Base-by-base conservation (phyloP, 2,888 invertebrate species). In the Orchesella flavescens region DNA sequence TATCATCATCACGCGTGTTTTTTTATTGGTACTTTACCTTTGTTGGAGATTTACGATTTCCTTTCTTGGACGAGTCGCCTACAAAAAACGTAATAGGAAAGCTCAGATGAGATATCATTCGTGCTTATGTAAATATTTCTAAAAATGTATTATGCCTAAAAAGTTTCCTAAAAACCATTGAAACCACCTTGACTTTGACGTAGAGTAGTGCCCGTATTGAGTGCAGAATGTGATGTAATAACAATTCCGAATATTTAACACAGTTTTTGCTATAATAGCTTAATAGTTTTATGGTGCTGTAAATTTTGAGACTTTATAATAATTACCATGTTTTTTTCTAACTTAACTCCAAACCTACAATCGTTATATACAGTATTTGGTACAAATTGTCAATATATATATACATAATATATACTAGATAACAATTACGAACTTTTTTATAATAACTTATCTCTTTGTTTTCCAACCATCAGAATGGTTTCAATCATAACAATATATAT, bases 41-140 rank as follows among this genome's bases (percentile, higher is more conserved):
- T 53, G 76, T 84, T 43, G 87, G 87, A 71, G 88, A 88, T 84
- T 88, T 88, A 68, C 87, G 86, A 53, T 84, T 83, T 83, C 87
- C 86, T 84, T 87, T 87, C 82, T 86, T 85, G 59, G 86, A 74
- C 72, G 87, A 77, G 66, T 86, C 86, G 84, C 88, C 87, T 88
- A 86, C 77, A 87, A 85, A 68, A 80, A 82, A 77, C 46, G 61
- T 10, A 69, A 59, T 43, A 78, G 44, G n/a, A 63, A 68, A 68
- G 23, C 81, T 77, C 68, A 69, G 24, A 49, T 49, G 66, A 53
- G 43, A 76, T 21, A 59, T n/a, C 15, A 24, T 61, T 13, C 61
- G 24, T 61, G 61, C 55, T 53, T 46, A 19, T 15, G 53, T 15
- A 21, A 53, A 24, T 13, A 23, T 53, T 55, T 55, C 34, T 15